Conservation (phyloP, 2,888 invertebrate species). For the Boloria selene region DNA sequence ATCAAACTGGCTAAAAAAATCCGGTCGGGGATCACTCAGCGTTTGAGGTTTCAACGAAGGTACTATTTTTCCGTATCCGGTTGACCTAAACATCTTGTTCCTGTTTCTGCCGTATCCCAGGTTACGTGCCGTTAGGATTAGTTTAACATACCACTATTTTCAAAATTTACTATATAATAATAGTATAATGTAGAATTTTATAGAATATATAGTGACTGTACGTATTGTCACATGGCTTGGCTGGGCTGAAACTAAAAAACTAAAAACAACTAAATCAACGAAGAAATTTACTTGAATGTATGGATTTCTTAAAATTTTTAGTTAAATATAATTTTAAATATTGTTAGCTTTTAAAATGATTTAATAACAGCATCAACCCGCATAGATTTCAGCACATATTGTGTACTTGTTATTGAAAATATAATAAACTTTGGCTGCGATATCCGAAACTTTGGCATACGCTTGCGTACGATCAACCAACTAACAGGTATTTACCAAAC, state of each 20-base stretch:
- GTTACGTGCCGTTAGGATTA: no score
- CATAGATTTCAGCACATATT: not conserved
- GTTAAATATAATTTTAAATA: no score
- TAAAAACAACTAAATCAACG: no score
- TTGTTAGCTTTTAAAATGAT: not conserved
- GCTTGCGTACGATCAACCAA: constrained; percentile 43
- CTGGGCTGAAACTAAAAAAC: no score
- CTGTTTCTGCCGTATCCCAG: not conserved
- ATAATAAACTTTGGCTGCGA: constrained; percentile 40
- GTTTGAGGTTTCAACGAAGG: not conserved
- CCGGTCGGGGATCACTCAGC: constrained; percentile 4
- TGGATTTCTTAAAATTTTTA: no score
- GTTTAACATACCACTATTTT: no score
- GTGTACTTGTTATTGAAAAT: constrained; percentile 38
- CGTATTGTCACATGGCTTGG: no score
- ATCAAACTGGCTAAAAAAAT: constrained; percentile 7
- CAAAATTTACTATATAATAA: no score
- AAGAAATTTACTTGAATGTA: no score
- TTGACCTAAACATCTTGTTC: not conserved
- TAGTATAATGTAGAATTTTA: no score
- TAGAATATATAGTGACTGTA: no score
- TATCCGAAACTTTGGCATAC: constrained; percentile 39
- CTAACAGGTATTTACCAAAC: constrained; percentile 52
- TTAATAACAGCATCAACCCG: not conserved
- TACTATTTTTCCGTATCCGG: not conserved